Percentiles rank a stretch among this genome's conserved stretches.
phyloP scores from a whole-genome alignment of 2,888 invertebrate species.

The Sepioteuthis lessoniana region DNA sequence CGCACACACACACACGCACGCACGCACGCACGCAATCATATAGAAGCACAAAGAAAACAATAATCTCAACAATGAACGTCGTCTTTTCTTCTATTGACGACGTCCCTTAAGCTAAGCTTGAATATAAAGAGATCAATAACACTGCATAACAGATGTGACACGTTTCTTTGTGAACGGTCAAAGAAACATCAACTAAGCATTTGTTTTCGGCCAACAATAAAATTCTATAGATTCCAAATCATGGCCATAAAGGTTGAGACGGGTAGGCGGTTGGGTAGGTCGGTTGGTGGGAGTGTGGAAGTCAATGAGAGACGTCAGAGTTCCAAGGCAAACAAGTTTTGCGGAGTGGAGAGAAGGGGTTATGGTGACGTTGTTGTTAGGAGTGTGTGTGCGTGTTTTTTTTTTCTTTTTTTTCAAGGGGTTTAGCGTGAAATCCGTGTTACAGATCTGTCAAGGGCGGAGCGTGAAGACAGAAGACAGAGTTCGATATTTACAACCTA shows the following conservation, averaged over 20 bases:
- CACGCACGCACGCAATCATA: not conserved
- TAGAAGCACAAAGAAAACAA: not conserved
- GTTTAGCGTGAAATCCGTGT: not conserved
- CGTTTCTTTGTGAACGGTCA: not conserved
- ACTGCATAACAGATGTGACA: not conserved
- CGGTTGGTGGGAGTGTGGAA: not conserved
- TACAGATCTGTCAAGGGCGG: not conserved
- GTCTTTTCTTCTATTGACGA: not conserved
- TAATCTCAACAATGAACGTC: not conserved
- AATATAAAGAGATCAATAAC: conserved; percentile 1
- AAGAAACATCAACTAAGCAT: not conserved
- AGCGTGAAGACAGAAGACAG: not conserved
- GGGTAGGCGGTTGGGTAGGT: not conserved
- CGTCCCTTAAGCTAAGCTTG: not conserved
- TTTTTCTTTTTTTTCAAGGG: not conserved
- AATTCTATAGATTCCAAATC: conserved; percentile 33
- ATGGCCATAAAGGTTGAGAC: not conserved
- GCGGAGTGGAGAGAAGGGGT: not conserved
- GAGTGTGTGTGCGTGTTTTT: too few species aligned
- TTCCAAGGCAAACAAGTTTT: conserved; percentile 10
- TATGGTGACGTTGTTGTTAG: not conserved
- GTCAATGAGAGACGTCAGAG: not conserved
- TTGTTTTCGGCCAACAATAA: not conserved
- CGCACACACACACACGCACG: not conserved
- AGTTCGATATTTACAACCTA: not conserved